Evolutionary conservation across 2,888 invertebrate species (phyloP).

Genomic region (Phyto melanocephala): DNA sequence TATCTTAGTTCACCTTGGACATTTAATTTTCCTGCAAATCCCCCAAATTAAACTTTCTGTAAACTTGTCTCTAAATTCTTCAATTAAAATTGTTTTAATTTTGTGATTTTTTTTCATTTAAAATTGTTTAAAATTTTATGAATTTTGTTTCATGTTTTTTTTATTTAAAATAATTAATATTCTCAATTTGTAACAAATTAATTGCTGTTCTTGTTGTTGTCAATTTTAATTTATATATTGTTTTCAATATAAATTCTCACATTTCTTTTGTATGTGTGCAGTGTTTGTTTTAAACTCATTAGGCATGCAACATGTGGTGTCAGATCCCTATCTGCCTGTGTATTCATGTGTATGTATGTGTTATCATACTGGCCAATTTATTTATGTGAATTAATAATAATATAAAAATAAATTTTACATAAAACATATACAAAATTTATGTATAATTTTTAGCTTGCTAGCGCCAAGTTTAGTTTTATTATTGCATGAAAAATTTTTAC

Average conservation of each 20-base stretch:
- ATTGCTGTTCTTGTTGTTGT: conserved; percentile 36
- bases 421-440: not conserved
- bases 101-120: conserved; percentile 9
- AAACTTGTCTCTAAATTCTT: no score
- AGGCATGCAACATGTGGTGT: conserved; percentile 54
- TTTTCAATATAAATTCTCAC: conserved; percentile 4
- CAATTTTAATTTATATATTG: conserved; percentile 40
- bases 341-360: not conserved
- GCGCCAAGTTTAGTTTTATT: no score
- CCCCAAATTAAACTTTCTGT: no score
- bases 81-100: no score
- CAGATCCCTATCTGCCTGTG: conserved; percentile 15
- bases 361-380: conserved; percentile 1
- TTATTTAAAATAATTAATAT: conserved; percentile 38
- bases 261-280: not conserved
- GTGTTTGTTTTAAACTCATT: conserved; percentile 36
- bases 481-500: no score
- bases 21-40: no score
- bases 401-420: not conserved
- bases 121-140: not conserved
- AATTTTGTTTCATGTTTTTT: not conserved
- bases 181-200: conserved; percentile 50
- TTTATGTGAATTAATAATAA: not conserved
- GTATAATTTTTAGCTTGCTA: no score
- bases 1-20: no score